Base-by-base conservation (phyloP, 2,888 invertebrate genomes). In the Cancer borealis region DNA sequence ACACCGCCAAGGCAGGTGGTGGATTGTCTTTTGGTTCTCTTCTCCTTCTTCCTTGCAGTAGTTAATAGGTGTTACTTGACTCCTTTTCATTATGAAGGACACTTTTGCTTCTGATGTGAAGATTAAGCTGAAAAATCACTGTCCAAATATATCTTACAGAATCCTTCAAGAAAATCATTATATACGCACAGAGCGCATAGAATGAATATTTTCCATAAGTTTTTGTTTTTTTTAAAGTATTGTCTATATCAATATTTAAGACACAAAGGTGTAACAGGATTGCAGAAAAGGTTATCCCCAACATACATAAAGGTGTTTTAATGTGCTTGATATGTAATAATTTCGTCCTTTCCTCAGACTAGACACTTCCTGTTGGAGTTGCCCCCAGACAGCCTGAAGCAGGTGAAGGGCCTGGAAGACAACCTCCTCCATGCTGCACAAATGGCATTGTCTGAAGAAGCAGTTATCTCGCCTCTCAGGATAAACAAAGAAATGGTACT, bases 381-480 rank as follows among this genome's bases (percentile, higher is more conserved):
- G n/a, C 95, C 95, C 0, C 47, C 26, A 8, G 92, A 93, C 89
- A 17, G 91, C 17, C 73, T 95, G 49, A 21, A 30, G 8, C 46
- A 54, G 79, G 91, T 92, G 45, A 12, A 49, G 26, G 12, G 21
- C 1, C 88, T 88, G 79, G n/a, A 79, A n/a, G 95, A 95, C 91
- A 73, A 60, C 47, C 60, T 95, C 45, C 21, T 79, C 0, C 93
- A 95, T 88, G 87, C 73, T 0, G 8, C 92, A 39, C 91, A 92
- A 89, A 30, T n/a, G 39, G 39, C 91, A 79, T 8, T 95, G 92
- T 93, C 93, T 0, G 88, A 49, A 10, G 54, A 30, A n/a, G 95
- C 91, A 10, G 66, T 90, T 4, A 54, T 94, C 14, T 94, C 94
- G 21, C 94, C 94, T 0, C 92, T 94, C 66, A 90, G 94, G 60